Evolutionary conservation across 35 echinoderm and acorn worm genomes (phyloP).

Genomic region (Patiria miniata): DNA sequence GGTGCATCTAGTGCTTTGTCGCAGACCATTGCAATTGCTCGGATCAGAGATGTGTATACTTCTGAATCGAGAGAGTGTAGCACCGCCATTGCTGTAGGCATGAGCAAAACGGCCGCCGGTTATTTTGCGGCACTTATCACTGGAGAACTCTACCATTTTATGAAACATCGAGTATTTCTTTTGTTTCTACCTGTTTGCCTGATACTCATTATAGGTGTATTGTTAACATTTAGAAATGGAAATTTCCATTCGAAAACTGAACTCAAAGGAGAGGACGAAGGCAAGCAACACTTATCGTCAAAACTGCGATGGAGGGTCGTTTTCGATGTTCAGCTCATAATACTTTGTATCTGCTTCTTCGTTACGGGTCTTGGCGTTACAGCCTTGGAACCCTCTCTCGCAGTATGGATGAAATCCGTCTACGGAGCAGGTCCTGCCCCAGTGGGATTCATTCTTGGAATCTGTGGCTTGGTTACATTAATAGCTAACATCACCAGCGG

Average conservation of each 20-base stretch:
- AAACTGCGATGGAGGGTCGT: neutral
- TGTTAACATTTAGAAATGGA: neutral
- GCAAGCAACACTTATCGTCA: neutral
- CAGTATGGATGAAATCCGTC: neutral
- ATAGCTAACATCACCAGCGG: too few species aligned
- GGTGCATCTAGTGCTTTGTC: neutral
- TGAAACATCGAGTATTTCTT: neutral
- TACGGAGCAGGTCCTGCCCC: neutral
- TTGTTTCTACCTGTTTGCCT: neutral
- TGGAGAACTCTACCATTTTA: neutral
- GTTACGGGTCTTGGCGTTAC: neutral
- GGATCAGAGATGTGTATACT: neutral
- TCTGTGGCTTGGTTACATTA: neutral
- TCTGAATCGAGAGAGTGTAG: neutral
- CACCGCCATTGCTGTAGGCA: neutral
- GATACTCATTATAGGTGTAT: neutral
- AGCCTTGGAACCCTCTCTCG: neutral
- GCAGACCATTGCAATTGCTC: neutral
- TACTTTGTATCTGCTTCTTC: neutral
- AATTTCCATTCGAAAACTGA: neutral
- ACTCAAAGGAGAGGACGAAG: neutral
- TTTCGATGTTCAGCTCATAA: neutral
- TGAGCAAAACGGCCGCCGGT: neutral
- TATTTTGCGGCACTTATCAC: neutral
- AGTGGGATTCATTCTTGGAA: neutral